Conservation (phyloP, 2,797 vertebrate genomes). For the Tamandua tetradactyla region DNA sequence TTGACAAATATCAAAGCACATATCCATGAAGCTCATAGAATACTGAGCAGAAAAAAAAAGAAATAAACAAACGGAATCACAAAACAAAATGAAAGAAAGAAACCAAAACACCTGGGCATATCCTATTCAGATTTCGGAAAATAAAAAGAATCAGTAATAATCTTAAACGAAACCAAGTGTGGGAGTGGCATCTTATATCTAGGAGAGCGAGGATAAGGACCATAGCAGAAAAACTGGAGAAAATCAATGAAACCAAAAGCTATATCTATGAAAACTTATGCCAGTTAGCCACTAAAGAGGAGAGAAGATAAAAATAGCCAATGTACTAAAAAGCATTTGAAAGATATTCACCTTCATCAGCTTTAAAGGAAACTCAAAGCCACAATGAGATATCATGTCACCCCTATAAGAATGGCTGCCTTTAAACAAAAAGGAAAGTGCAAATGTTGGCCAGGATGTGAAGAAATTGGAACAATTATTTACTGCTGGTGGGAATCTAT, state of each 20-base stretch:
- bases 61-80: neutral
- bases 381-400: too few species aligned
- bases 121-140: neutral
- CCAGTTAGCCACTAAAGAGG: neutral
- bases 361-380: too few species aligned
- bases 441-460: too few species aligned
- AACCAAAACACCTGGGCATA: too few species aligned
- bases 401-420: too few species aligned
- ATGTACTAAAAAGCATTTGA: too few species aligned
- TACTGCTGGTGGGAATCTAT: too few species aligned
- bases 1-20: neutral
- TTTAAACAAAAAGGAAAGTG: too few species aligned
- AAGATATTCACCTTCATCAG: too few species aligned
- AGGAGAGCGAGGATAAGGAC: neutral
- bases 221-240: neutral
- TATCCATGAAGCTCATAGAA: neutral
- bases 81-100: too few species aligned
- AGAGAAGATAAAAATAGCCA: neutral
- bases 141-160: neutral
- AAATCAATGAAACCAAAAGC: too few species aligned
- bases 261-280: neutral
- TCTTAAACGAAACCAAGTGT: neutral
- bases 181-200: neutral
- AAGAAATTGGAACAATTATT: too few species aligned
- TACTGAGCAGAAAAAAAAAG: neutral